A percentile compares a stretch with the other conserved stretches of the same genome.
phyloP scores from a whole-genome alignment of 2,888 invertebrate genomes.

The Tribolium freemani region DNA sequence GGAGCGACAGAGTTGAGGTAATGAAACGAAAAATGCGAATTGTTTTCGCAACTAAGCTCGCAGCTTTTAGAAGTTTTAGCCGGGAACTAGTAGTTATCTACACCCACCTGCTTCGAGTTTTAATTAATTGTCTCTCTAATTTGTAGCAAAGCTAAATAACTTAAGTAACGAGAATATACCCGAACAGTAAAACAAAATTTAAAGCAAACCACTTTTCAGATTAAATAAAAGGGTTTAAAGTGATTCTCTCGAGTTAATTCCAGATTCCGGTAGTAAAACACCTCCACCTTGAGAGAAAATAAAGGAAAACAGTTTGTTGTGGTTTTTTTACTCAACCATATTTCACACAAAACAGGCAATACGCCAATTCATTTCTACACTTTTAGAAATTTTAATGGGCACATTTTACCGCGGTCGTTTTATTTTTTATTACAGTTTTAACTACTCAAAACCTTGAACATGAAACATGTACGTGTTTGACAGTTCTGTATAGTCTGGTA shows the following conservation, averaged over 20 bases:
- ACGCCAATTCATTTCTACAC: constrained; percentile 1
- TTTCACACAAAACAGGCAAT: constrained; percentile 1
- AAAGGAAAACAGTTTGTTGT: not conserved
- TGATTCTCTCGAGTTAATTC: not conserved
- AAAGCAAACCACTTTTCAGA: too few relatives aligned
- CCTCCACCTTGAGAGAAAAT: constrained; percentile 9
- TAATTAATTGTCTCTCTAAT: not conserved
- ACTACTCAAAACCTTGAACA: not conserved
- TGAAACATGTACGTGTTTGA: not conserved
- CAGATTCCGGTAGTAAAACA: not conserved
- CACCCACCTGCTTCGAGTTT: not conserved
- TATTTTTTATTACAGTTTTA: not conserved
- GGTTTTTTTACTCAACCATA: not conserved
- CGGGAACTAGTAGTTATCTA: not conserved
- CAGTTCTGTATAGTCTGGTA: not conserved
- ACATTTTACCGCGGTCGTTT: not conserved
- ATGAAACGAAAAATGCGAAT: not conserved
- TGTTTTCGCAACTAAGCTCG: not conserved
- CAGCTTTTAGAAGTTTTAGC: not conserved
- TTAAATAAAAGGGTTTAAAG: too few relatives aligned
- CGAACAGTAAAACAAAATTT: too few relatives aligned
- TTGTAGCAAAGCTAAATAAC: not conserved
- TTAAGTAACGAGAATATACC: not conserved
- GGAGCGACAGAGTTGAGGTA: constrained; percentile 65
- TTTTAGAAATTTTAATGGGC: not conserved